Base-by-base conservation (phyloP, 2,113 vertebrate species). In the Centropus unirufus region DNA sequence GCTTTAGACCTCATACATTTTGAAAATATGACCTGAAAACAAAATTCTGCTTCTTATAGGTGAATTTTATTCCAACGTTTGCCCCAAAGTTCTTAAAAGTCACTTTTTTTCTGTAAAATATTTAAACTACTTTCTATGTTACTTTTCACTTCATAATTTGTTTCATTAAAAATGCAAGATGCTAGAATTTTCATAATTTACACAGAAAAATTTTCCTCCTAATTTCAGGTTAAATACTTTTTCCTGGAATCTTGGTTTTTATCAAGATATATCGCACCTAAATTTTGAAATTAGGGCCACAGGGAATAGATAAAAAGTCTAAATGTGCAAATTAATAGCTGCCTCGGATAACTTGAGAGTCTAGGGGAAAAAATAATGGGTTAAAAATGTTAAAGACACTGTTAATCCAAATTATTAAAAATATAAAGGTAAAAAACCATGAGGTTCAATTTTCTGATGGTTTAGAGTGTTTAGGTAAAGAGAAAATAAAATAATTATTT, bases 1-100 rank as follows among this genome's bases (percentile, higher is more conserved):
- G 81, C 55, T 97, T 96, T 96, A 96, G 96, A 88, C 20, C 79
- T 97, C 93, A 97, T 95, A 39, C 73, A 96, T 97, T 96, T 97
- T 96, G 88, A 93, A 97, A 92, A 95, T 91, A 93, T 94, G 96
- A 95, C 94, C 96, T 96, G 94, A 95, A 97, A 97, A 96, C 17
- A 89, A 90, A 87, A 87, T 93, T 85, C 34, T 76, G 7, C 17
- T 91, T 95, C 64, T 92, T 88, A 52, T 23, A 79, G 21, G 29
- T 93, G 54, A 91, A 81, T 88, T 81, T 85, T 76, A 42, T 83
- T 91, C 58, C 51, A 91, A 16, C 9, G 18, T 5, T 58, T 80
- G 19, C 11, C 27, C 10, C 29, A 54, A 51, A 46, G 11, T 89
- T 67, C 46, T 73, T 79, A 76, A 8, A 75, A 89, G 84, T 63